Conservation (phyloP, 2,888 invertebrate species). For the Plusia festucae region DNA sequence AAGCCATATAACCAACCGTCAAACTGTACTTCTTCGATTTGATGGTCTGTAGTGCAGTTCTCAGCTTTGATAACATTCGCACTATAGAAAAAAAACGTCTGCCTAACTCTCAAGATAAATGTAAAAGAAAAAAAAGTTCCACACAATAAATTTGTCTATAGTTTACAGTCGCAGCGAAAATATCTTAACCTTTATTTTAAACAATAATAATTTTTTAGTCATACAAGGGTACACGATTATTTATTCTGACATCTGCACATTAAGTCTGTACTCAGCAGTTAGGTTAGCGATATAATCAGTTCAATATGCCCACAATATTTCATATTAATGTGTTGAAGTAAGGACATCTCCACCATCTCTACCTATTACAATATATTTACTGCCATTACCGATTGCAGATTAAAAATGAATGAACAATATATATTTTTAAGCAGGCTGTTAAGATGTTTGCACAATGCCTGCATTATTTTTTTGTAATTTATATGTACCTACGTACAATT, state of each 20-base stretch:
- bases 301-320: slow-evolving; percentile 60
- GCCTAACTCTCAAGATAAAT: too few species aligned
- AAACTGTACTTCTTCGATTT: too few species aligned
- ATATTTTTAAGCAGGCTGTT: slow-evolving; percentile 56
- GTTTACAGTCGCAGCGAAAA: not conserved
- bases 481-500: too few species aligned
- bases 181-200: not conserved
- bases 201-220: slow-evolving; percentile 9
- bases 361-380: slow-evolving; percentile 54
- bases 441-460: slow-evolving; percentile 38
- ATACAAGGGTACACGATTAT: slow-evolving; percentile 37
- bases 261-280: slow-evolving; percentile 24
- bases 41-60: too few species aligned
- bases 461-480: slow-evolving; percentile 7
- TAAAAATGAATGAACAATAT: slow-evolving; percentile 60
- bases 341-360: slow-evolving; percentile 63
- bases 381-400: slow-evolving; percentile 63
- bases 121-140: too few species aligned
- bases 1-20: too few species aligned
- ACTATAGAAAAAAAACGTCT: too few species aligned
- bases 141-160: too few species aligned
- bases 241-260: slow-evolving; percentile 43
- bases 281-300: slow-evolving; percentile 54
- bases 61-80: too few species aligned
- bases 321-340: slow-evolving; percentile 62